Percentiles rank a stretch among this genome's conserved stretches.
Evolutionary conservation across 2,888 invertebrate species (phyloP).

Genomic region (Siphlonurus alternatus): DNA sequence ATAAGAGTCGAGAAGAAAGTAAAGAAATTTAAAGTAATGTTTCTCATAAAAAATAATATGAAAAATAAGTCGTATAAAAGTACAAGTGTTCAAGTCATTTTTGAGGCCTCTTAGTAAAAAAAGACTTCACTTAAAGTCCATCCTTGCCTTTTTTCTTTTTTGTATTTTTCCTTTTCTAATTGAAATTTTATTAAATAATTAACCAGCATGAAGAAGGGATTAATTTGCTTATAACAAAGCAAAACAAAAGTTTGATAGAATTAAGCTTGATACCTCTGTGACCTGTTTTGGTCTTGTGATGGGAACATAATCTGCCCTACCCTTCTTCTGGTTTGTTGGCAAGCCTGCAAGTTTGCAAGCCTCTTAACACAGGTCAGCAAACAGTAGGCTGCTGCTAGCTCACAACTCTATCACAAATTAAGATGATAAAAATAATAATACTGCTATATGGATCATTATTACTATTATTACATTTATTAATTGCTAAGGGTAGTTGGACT

Average conservation of each 20-base stretch:
- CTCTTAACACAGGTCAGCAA: neutral
- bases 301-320: too few species aligned
- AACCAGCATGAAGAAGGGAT: neutral
- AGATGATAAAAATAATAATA: neutral
- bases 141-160: slow-evolving; percentile 16
- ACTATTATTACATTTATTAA: neutral
- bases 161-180: neutral
- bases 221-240: neutral
- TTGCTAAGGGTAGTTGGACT: neutral
- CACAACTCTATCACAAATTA: neutral
- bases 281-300: neutral
- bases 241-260: too few species aligned
- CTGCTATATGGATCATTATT: neutral
- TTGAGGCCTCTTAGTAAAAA: slow-evolving; percentile 9
- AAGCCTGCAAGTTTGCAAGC: neutral
- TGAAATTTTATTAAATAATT: too few species aligned
- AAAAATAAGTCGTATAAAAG: slow-evolving; percentile 10
- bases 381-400: too few species aligned
- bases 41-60: neutral
- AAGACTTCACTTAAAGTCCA: slow-evolving; percentile 15
- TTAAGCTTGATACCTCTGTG: too few species aligned
- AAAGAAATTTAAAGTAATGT: too few species aligned
- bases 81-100: slow-evolving; percentile 16
- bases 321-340: neutral
- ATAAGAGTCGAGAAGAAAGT: too few species aligned